phyloP scores from a whole-genome alignment of 2,888 invertebrate genomes.

The Monopis laevigella region DNA sequence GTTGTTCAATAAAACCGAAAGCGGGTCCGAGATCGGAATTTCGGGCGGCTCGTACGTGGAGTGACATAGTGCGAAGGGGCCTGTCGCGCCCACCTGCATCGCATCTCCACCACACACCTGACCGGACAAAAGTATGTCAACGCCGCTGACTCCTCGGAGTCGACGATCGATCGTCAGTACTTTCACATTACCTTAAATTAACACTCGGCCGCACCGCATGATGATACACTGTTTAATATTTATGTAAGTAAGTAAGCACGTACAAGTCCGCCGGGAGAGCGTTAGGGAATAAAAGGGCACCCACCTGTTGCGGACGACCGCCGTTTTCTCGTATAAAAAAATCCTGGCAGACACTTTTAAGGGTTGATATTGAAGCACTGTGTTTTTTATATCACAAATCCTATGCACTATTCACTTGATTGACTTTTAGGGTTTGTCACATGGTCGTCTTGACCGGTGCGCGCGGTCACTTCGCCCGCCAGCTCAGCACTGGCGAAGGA shows the following conservation, averaged over 20 bases:
- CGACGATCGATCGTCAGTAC: constrained; percentile 53
- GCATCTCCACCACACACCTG: constrained; percentile 46
- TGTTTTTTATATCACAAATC: constrained; percentile 10
- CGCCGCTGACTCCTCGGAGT: constrained; percentile 51
- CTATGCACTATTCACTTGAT: constrained; percentile 10
- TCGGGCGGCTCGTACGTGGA: constrained; percentile 52
- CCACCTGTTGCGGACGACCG: constrained; percentile 53
- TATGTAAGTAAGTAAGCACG: constrained; percentile 18
- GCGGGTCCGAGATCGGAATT: constrained; percentile 58
- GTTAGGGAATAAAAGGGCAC: constrained; percentile 23
- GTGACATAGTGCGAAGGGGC: constrained; percentile 33
- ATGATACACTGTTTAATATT: constrained; percentile 22
- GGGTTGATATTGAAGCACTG: constrained; percentile 24
- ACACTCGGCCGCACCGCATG: constrained; percentile 37
- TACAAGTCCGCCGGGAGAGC: constrained; percentile 12
- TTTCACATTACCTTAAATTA: constrained; percentile 65
- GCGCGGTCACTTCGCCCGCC: constrained; percentile 53
- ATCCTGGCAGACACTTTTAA: constrained; percentile 63
- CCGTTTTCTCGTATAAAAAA: constrained; percentile 44
- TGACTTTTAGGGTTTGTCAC: constrained; percentile 7
- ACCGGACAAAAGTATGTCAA: constrained; percentile 59
- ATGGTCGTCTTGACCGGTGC: constrained; percentile 5
- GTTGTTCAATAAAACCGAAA: constrained; percentile 46
- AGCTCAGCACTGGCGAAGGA: constrained; percentile 46
- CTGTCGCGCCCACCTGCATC: constrained; percentile 51